Evolutionary conservation across 1,140 invertebrate species (phyloP), one percentile per base, ranked within the genome.

Genomic region (Brachionus paranguensis): DNA sequence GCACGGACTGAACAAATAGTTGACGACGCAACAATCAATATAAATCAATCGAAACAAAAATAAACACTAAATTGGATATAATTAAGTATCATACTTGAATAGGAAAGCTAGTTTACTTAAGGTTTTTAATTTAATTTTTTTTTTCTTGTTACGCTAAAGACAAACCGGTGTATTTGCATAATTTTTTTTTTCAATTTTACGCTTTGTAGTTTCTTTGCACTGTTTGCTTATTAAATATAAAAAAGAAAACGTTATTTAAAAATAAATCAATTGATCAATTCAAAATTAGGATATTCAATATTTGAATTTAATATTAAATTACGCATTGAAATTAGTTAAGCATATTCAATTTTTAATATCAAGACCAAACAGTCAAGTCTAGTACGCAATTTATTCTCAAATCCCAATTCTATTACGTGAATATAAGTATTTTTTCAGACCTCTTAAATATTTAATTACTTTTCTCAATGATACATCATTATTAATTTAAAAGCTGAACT

Each of bases 11-110:
- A 72, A 41, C 68, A 72, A 72, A 72, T 72, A 72, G 29, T 41
- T 41, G 17, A 11, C 41, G 17, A 43, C 41, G 33, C 37, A 20
- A 20, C n/a, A 72, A 72, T 68, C 65, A 68, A 72, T 72, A 17
- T 43, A 72, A 72, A 72, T 72, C 68, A 72, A 72, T 72, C 10
- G 8, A 33, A 33, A 68, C 6, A 68, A 33, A 72, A 72, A 72
- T 41, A 72, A 41, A 72, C 29, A 72, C 68, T 20, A 72, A 72
- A 72, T 43, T 72, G 41, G 68, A 72, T 72, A 72, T 72, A 72
- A 72, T 72, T 72, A 72, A 72, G 68, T 72, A 72, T 72, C 68
- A 72, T 72, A 41, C 68, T 68, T 68, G 65, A 68, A 68, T 68
- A 33, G 27, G n/a, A 68, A 33, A 68, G 33, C 33, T 33, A 68